These are phyloP conservation scores for Lycodopsis pacificus DNA, from an alignment of 2,797 vertebrate species.

Conservation along the genomic window DNA sequence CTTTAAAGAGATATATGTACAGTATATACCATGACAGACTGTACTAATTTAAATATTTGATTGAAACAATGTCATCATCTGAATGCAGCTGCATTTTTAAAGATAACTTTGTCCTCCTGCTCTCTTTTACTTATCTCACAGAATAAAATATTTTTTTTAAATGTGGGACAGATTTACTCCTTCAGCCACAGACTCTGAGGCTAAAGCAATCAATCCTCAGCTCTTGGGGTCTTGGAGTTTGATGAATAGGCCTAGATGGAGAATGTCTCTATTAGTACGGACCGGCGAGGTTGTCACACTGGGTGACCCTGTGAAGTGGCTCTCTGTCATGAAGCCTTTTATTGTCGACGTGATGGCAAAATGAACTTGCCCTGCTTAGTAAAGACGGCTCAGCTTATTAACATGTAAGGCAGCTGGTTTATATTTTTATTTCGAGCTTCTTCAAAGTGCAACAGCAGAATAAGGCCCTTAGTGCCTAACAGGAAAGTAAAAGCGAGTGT, in stretches of 20 bases:
- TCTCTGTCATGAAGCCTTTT: conserved; percentile 37
- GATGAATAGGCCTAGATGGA: conserved; percentile 60
- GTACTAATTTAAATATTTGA: background rate
- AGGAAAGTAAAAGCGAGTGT: background rate
- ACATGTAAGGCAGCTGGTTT: background rate
- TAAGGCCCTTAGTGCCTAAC: background rate
- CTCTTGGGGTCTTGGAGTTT: conserved; percentile 39
- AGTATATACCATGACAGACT: background rate
- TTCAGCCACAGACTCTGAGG: conserved; percentile 28
- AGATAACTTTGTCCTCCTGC: conserved; percentile 1
- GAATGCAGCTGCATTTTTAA: conserved; percentile 29
- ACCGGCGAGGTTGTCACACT: conserved; percentile 33
- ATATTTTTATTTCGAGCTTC: conserved; percentile 15
- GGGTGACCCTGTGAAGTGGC: conserved; percentile 44
- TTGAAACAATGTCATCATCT: conserved; percentile 28
- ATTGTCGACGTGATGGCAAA: conserved; percentile 17
- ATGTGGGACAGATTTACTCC: conserved; percentile 34
- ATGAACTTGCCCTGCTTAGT: conserved; percentile 25
- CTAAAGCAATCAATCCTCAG: conserved; percentile 53
- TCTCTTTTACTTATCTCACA: conserved; percentile 26
- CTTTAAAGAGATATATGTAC: background rate
- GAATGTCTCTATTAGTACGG: conserved; percentile 51
- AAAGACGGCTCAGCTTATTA: conserved; percentile 17
- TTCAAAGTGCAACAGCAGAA: conserved; percentile 1
- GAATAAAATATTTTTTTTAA: conserved; percentile 12